Evolutionary conservation across 2,888 invertebrate genomes (phyloP).

Genomic region (Itoplectis maculator): DNA sequence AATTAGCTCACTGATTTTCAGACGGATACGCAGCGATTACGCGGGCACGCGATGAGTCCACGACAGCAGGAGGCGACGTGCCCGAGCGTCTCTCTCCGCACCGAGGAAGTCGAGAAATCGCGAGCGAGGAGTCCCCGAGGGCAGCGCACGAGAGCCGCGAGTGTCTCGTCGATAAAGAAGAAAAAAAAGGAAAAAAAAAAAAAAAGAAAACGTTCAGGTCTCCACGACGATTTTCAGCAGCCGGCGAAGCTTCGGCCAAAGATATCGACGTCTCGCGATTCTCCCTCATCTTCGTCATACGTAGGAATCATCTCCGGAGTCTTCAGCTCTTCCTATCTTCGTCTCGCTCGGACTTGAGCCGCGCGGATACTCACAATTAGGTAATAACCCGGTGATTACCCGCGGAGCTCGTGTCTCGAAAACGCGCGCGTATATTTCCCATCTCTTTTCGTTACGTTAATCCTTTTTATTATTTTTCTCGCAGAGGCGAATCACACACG

Average conservation of each 20-base stretch:
- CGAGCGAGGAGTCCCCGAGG: slow-evolving; percentile 1
- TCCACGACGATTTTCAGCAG: too few relatives aligned
- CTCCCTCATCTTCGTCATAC: too few relatives aligned
- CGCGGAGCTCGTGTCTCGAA: slow-evolving; percentile 68
- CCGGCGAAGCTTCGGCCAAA: too few relatives aligned
- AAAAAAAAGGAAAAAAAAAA: too few relatives aligned
- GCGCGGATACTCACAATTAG: slow-evolving; percentile 79
- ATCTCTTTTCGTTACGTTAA: slow-evolving; percentile 47
- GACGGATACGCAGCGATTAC: slow-evolving; percentile 29
- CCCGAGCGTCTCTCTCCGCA: neutral
- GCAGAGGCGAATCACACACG: slow-evolving; percentile 56
- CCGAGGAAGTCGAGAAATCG: neutral
- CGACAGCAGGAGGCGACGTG: neutral
- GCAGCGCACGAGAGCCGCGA: neutral
- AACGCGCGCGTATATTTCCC: slow-evolving; percentile 38
- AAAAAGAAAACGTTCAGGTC: too few relatives aligned
- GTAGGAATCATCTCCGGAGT: too few relatives aligned
- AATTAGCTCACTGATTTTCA: slow-evolving; percentile 42
- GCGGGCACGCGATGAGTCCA: slow-evolving; percentile 43
- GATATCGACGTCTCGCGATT: too few relatives aligned
- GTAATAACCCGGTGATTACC: slow-evolving; percentile 82
- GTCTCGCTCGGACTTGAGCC: slow-evolving; percentile 69
- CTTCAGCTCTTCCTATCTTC: slow-evolving; percentile 44
- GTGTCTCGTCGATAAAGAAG: slow-evolving; percentile 1
- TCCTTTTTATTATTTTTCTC: slow-evolving; percentile 71